Conservation (phyloP, 2,888 invertebrate genomes). For the Busseola fusca region DNA sequence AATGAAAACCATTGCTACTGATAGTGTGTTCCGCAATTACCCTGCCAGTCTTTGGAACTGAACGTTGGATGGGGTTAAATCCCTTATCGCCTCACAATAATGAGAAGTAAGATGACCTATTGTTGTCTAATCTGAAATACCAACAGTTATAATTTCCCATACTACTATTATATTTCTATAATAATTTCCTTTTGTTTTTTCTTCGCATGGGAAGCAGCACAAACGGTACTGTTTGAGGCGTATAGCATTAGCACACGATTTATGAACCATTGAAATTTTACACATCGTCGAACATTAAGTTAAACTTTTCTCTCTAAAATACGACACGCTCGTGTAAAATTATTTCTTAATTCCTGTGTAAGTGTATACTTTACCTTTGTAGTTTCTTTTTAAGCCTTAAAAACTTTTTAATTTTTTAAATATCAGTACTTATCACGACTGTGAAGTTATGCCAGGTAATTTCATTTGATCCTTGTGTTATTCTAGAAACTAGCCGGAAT, state of each 20-base stretch:
- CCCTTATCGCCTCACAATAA: not conserved
- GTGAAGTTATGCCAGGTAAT: not conserved
- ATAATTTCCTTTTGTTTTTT: constrained; percentile 54
- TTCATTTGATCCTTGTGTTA: not conserved
- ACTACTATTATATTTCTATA: constrained; percentile 42
- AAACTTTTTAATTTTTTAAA: not conserved
- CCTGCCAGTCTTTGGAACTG: not conserved
- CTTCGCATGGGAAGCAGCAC: constrained; percentile 52
- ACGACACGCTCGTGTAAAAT: constrained; percentile 12
- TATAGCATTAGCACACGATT: constrained; percentile 29
- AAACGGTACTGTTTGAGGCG: constrained; percentile 45
- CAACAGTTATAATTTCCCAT: constrained; percentile 56
- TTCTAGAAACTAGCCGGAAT: not conserved
- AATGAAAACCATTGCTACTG: too few species aligned
- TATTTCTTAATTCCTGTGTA: not conserved
- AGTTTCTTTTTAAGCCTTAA: not conserved
- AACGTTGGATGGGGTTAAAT: not conserved
- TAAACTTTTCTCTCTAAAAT: constrained; percentile 15
- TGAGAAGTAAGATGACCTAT: constrained; percentile 22
- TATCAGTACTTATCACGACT: not conserved
- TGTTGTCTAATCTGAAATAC: constrained; percentile 32
- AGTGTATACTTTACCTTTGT: not conserved
- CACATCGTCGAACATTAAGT: constrained; percentile 22
- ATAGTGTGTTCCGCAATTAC: too few species aligned
- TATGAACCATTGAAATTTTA: constrained; percentile 30